Evolutionary conservation across 64 coral and sea anemone genomes (phyloP).

Genomic region (Anthopleura sola): DNA sequence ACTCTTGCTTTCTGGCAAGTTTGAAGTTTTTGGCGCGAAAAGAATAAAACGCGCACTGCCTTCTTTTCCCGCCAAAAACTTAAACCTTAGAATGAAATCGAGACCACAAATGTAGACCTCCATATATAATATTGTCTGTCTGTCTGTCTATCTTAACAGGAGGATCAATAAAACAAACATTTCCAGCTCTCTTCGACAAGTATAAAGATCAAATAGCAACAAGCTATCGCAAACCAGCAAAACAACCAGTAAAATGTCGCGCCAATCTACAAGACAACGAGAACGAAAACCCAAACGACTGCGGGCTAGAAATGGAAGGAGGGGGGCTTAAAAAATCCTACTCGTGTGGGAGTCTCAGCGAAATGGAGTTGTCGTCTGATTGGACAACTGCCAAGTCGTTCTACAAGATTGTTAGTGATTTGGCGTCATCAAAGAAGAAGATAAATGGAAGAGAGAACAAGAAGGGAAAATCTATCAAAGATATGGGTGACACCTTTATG

Average conservation of each 20-base stretch:
- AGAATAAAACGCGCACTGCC: too few relatives aligned
- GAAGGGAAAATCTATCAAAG: background rate
- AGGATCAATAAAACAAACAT: background rate
- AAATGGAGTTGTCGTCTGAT: background rate
- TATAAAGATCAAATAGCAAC: slow-evolving; percentile 9
- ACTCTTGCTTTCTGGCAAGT: too few relatives aligned
- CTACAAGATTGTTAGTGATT: background rate
- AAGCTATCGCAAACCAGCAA: background rate
- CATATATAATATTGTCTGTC: too few relatives aligned
- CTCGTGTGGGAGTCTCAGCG: background rate
- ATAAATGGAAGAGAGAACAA: background rate
- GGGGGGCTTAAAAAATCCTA: background rate
- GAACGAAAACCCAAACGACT: background rate
- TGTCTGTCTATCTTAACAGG: background rate
- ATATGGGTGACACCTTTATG: background rate
- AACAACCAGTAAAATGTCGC: background rate
- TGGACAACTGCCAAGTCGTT: background rate
- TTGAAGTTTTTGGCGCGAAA: too few relatives aligned
- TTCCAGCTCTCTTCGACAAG: background rate
- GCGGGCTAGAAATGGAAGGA: background rate
- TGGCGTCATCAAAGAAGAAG: background rate
- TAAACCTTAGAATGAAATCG: too few relatives aligned
- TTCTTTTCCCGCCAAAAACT: too few relatives aligned
- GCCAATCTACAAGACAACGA: background rate
- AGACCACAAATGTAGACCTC: background rate